Evolutionary conservation across 2,113 vertebrate species (phyloP), one percentile per base, ranked within the genome.

Genomic region (Pseudolaguvia tuberculata): DNA sequence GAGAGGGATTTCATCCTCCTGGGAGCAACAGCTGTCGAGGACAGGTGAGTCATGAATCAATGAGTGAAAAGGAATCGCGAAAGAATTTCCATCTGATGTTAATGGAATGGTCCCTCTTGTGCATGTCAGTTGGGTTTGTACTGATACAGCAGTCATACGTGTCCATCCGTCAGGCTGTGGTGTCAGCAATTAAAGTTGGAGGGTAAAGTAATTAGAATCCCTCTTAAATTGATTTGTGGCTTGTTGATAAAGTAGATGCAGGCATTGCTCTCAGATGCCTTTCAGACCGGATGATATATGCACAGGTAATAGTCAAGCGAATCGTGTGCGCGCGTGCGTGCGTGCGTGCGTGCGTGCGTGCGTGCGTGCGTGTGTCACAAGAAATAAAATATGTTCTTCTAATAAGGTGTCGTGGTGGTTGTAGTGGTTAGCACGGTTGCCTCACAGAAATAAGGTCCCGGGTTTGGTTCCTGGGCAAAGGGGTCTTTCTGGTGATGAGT

Each of bases 1-100:
- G 97, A 99, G 89, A 92, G 78, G 42, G 93, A 94, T 63, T 91
- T 98, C 25, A 88, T 93, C 57, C 90, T 99, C 82, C 91, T 99
- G 47, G 97, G 97, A 70, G 97, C 96, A 79, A 98, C 97, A 0
- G 96, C 97, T 3, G 97, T 99, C 3, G 97, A 99, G 87, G 97
- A 99, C 87, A 90, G 94, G 97, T 98, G 57, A 52, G 86, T 88
- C 21, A 31, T 31, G 39, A 31, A 42, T 61, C 27, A 29, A 13
- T 14, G 21, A 39, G 39, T 50, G 5, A 12, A 1, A 42, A 42
- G 39, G 39, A 48, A 13, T 25, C 21, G 17, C 29, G 21, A 75
- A 58, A 50, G 25, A 11, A 2, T 12, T 21, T 66, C 14, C 4
- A 31, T 20, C 25, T 67, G 45, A 50, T 23, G 20, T 67, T 10